These are phyloP conservation scores for Heliconius cydno DNA, from an alignment of 2,888 invertebrate species.

Conservation along the genomic window DNA sequence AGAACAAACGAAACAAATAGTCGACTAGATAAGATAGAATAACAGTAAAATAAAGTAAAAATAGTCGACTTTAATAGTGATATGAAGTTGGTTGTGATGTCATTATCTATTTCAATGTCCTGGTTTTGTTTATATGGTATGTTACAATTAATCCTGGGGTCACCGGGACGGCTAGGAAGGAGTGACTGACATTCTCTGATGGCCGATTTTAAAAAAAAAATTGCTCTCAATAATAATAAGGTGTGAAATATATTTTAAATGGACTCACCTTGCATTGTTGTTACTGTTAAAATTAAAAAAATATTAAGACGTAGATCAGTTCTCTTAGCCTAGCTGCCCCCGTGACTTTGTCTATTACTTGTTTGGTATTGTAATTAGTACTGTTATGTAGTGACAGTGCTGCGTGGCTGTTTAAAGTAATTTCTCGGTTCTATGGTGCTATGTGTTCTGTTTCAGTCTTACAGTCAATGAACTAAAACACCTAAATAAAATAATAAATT, in stretches of 20 bases:
- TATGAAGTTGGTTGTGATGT: constrained; percentile 48
- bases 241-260: not conserved
- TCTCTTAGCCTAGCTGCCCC: constrained; percentile 3
- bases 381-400: constrained; percentile 59
- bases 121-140: constrained; percentile 46
- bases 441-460: constrained; percentile 75
- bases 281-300: constrained; percentile 1
- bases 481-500: constrained; percentile 73
- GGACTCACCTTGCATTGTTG: constrained; percentile 15
- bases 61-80: constrained; percentile 50
- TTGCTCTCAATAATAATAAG: not conserved
- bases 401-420: constrained; percentile 57
- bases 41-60: constrained; percentile 50
- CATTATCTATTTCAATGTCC: constrained; percentile 49
- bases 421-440: constrained; percentile 69
- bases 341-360: constrained; percentile 13
- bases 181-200: not conserved
- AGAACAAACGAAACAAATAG: constrained; percentile 48
- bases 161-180: constrained; percentile 11
- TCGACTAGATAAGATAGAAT: constrained; percentile 55
- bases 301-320: not conserved
- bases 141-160: constrained; percentile 21
- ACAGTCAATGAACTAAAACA: constrained; percentile 71
- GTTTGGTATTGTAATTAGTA: constrained; percentile 30
- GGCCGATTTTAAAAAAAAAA: not conserved